Percentiles rank a stretch among this genome's conserved stretches.
Evolutionary conservation across 2,113 vertebrate species (phyloP).

Genomic region (Petrocephalus zakoni): DNA sequence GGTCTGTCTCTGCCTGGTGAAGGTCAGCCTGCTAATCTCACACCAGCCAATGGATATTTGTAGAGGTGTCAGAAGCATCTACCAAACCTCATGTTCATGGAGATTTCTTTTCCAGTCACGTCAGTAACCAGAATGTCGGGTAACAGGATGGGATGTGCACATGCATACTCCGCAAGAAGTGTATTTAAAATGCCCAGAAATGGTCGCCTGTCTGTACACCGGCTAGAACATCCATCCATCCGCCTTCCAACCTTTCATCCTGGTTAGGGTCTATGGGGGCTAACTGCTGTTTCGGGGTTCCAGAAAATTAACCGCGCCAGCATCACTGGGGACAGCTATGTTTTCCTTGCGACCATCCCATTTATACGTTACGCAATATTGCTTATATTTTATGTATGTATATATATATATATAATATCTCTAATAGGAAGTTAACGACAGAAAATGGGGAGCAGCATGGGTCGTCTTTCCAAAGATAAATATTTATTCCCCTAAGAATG

Average conservation of each 20-base stretch:
- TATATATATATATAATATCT: no score
- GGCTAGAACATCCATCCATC: neutral
- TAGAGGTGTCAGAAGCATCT: neutral
- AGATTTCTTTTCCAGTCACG: neutral
- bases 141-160: neutral
- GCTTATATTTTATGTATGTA: no score
- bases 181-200: neutral
- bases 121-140: neutral
- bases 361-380: neutral
- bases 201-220: neutral
- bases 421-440: neutral
- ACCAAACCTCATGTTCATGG: neutral
- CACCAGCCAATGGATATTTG: neutral
- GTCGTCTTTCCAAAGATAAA: neutral
- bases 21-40: neutral
- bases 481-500: conserved; percentile 15
- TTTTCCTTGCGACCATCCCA: no score
- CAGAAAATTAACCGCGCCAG: neutral
- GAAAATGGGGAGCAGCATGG: neutral
- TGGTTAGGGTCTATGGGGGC: neutral
- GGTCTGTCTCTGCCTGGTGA: neutral
- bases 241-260: neutral
- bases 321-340: neutral
- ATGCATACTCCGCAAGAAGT: neutral
- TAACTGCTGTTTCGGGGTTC: neutral